Evolutionary conservation across 2,113 vertebrate genomes (phyloP), one percentile per base, ranked within the genome.

Genomic region (Lethenteron camtschaticum): DNA sequence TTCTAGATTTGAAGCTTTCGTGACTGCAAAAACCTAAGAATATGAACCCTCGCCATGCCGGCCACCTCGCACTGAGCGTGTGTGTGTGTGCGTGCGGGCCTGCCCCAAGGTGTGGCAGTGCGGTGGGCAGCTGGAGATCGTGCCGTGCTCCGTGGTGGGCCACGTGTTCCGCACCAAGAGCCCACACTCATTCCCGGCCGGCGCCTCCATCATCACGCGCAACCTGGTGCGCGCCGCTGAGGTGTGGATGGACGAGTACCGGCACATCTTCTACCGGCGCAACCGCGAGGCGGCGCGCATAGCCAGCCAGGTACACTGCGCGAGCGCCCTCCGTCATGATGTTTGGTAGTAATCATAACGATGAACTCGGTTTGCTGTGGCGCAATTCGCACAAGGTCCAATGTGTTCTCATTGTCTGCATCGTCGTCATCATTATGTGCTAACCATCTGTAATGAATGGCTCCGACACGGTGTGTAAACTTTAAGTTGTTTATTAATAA

Each of bases 91-190:
- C 10, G 63, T 11, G 10, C 24, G n/a, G n/a, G n/a, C 24, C 63
- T 66, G 63, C 11, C 24, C n/a, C 10, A 16, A 96, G 92, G 90
- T 99, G 60, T 96, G 90, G 90, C 92, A 95, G 78, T 99, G 92
- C 8, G 90, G 94, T 2, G 83, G 82, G 9, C 87, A 89, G 74
- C 78, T 95, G 0, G 91, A 95, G 77, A 96, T 84, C 75, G 84
- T 96, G 73, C 89, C 92, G 2, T 99, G 92, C 78, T 99, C 92
- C 0, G 85, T 96, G 2, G 92, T 96, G 11, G 89, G 90, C 11
- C 92, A 96, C 0, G 92, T 99, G 68, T 96, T 99, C 79, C 90
- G 90, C 14, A 89, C 84, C 76, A 95, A 90, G 78, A 96, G 89
- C 74, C 92, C 94, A 5, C 90, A 99, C 80, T 88, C 83, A 63